Conservation (phyloP, 2,797 vertebrate genomes). For the Fistularia tabacaria region DNA sequence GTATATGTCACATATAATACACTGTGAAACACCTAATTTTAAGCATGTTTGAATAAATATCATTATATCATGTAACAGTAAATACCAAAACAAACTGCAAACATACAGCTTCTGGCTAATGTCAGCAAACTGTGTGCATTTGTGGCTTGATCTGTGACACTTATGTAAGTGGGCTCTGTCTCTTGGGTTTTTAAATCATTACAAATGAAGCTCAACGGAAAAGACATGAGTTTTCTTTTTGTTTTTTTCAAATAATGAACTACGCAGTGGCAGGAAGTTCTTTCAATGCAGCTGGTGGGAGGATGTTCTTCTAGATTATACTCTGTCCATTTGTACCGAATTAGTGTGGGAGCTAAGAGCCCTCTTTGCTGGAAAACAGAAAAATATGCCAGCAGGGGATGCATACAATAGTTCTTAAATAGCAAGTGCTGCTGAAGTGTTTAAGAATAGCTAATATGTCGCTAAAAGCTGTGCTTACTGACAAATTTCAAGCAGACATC, state of each 20-base stretch:
- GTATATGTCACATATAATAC: no score
- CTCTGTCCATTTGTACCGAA: conserved; percentile 53
- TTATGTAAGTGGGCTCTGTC: conserved; percentile 41
- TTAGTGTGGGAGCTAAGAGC: conserved; percentile 45
- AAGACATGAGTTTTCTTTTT: conserved; percentile 23
- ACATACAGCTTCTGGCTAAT: conserved; percentile 14
- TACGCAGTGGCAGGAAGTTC: conserved; percentile 61
- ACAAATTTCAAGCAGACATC: no score
- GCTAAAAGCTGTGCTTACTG: no score
- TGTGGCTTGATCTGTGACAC: conserved; percentile 21
- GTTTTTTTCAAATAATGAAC: conserved; percentile 41
- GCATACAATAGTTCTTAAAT: conserved; percentile 4
- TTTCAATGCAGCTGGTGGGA: conserved; percentile 54
- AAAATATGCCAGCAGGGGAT: conserved; percentile 40
- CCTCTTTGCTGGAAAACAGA: conserved; percentile 30
- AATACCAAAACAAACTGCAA: conserved; percentile 8
- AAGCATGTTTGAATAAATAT: no score
- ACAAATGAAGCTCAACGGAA: conserved; percentile 41
- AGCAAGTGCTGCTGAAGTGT: no score
- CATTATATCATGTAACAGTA: neutral
- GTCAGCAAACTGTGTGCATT: conserved; percentile 13
- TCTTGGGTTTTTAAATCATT: conserved; percentile 36
- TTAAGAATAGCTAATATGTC: no score
- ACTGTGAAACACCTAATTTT: no score
- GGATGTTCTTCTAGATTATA: conserved; percentile 55